These are phyloP conservation scores for cat (Felis catus) DNA, from an alignment of 2,113 vertebrate genomes.

Conservation along the genomic window F.catus_Fca126_mat1.0 CM031420.1:15934001-15934500, in stretches of 20 bases:
- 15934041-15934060: slow-evolving; percentile 60
- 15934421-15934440: slow-evolving; percentile 81
- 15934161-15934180: slow-evolving; percentile 90
- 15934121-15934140: slow-evolving; percentile 73
- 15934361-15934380: slow-evolving; percentile 82
- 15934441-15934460: slow-evolving; percentile 82
- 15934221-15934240: slow-evolving; percentile 86
- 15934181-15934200: slow-evolving; percentile 86
- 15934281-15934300: slow-evolving; percentile 85
- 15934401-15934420: slow-evolving; percentile 80
- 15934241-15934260: slow-evolving; percentile 84
- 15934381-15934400: slow-evolving; percentile 80
- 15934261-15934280: slow-evolving; percentile 88
- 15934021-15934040: not conserved
- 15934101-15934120: slow-evolving; percentile 78
- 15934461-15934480: slow-evolving; percentile 83
- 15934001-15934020: slow-evolving; percentile 39
- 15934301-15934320: slow-evolving; percentile 89
- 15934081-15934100: slow-evolving; percentile 69
- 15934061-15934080: slow-evolving; percentile 59
- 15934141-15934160: slow-evolving; percentile 84
- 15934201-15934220: slow-evolving; percentile 87
- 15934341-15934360: slow-evolving; percentile 86
- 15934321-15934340: slow-evolving; percentile 85
- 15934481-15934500: slow-evolving; percentile 87